These are phyloP conservation scores for Achatina immaculata DNA, from an alignment of 1,140 invertebrate genomes.

Conservation along the genomic window DNA sequence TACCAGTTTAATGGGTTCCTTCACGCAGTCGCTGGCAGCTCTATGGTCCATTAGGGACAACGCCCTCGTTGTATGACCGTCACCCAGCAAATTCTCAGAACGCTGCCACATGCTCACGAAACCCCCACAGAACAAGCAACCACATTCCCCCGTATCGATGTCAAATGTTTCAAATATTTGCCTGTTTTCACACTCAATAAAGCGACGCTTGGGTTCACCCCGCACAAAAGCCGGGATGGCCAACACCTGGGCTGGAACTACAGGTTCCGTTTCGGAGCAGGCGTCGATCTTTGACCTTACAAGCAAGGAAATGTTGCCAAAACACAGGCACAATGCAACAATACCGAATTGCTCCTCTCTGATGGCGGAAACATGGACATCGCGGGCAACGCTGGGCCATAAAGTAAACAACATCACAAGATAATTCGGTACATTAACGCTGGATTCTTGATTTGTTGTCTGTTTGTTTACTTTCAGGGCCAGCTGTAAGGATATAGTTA, in stretches of 20 bases:
- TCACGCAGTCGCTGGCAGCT: no score
- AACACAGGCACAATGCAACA: constrained; percentile 7
- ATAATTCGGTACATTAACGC: not conserved
- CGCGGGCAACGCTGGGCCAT: not conserved
- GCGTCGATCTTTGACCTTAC: not conserved
- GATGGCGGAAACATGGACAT: constrained; percentile 9
- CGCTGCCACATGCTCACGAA: no score
- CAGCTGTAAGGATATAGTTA: no score
- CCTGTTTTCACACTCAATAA: constrained; percentile 11
- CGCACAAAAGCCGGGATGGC: not conserved
- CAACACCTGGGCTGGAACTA: not conserved
- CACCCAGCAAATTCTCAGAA: no score
- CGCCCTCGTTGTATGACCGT: no score
- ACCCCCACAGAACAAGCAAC: no score
- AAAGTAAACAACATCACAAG: constrained; percentile 6
- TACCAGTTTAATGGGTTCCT: no score
- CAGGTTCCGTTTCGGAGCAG: not conserved
- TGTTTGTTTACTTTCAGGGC: no score
- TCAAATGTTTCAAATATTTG: not conserved
- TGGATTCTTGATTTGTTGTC: no score
- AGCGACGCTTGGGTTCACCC: not conserved
- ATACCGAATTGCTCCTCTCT: not conserved
- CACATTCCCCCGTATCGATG: not conserved
- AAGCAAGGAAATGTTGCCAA: constrained; percentile 3
- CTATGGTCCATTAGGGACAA: no score